These are phyloP conservation scores for Agriotes lineatus DNA, from an alignment of 2,888 invertebrate species.

Conservation along the genomic window DNA sequence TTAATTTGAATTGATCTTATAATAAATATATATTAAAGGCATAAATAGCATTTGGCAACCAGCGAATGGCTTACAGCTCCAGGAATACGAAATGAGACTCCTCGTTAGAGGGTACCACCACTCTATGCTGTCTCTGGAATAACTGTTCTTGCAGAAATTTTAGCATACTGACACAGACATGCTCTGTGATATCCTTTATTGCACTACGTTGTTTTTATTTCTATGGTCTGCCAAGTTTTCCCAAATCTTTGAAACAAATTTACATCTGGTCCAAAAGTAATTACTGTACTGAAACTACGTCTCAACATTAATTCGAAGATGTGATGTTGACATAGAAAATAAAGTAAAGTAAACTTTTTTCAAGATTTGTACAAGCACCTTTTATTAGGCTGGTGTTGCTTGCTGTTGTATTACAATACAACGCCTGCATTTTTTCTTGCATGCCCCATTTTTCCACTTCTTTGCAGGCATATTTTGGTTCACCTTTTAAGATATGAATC, in stretches of 20 bases:
- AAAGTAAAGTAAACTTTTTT: too few relatives aligned
- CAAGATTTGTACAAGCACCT: too few relatives aligned
- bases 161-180: not conserved
- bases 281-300: not conserved
- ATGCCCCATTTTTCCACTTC: not conserved
- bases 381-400: not conserved
- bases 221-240: not conserved
- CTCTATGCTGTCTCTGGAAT: not conserved
- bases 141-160: constrained; percentile 1
- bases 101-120: not conserved
- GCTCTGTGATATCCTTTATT: not conserved
- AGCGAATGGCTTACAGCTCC: not conserved
- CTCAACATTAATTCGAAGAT: too few relatives aligned
- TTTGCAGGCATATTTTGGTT: not conserved
- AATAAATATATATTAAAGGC: not conserved
- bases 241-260: not conserved
- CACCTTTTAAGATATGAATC: too few relatives aligned
- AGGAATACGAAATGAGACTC: not conserved
- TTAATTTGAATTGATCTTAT: not conserved
- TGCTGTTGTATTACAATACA: not conserved
- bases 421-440: not conserved
- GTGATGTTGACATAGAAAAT: too few relatives aligned
- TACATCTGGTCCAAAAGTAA: not conserved
- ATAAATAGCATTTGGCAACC: not conserved
- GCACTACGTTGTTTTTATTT: not conserved